phyloP scores from a whole-genome alignment of 1,140 invertebrate species.

The Holcopasites calliopsidis region DNA sequence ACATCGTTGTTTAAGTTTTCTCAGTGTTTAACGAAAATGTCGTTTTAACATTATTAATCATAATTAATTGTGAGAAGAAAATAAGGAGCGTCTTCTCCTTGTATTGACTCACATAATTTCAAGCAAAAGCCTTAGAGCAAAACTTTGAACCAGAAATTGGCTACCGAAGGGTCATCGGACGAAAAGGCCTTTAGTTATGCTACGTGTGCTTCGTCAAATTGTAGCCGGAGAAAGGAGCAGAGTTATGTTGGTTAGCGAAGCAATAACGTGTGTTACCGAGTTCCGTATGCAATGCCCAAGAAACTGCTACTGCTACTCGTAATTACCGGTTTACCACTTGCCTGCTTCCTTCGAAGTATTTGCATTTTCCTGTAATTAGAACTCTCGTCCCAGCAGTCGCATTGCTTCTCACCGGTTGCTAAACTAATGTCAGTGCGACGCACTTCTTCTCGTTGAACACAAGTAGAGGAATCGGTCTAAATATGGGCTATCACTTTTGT shows the following conservation, averaged over 20 bases:
- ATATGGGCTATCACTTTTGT: no score
- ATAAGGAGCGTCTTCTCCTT: no score
- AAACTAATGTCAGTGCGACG: neutral
- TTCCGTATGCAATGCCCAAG: slow-evolving; percentile 20
- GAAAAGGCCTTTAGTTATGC: slow-evolving; percentile 5
- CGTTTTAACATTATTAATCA: no score
- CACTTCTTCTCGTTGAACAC: neutral
- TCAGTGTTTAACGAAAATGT: no score
- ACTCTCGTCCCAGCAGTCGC: neutral
- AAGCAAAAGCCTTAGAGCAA: no score
- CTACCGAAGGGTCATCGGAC: neutral
- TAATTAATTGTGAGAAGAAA: no score
- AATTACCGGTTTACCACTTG: slow-evolving; percentile 44
- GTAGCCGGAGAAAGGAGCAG: neutral
- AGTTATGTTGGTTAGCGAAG: slow-evolving; percentile 8
- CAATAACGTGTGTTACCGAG: slow-evolving; percentile 10
- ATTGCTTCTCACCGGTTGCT: neutral
- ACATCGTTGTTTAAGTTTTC: no score
- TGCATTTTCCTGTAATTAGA: slow-evolving; percentile 54
- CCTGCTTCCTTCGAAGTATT: slow-evolving; percentile 38
- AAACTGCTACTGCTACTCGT: slow-evolving; percentile 16
- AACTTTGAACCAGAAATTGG: no score
- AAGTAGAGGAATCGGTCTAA: no score
- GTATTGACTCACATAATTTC: no score
- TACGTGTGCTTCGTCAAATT: neutral